Base-by-base conservation (phyloP, 2,797 vertebrate genomes). In the Capromys pilorides region DNA sequence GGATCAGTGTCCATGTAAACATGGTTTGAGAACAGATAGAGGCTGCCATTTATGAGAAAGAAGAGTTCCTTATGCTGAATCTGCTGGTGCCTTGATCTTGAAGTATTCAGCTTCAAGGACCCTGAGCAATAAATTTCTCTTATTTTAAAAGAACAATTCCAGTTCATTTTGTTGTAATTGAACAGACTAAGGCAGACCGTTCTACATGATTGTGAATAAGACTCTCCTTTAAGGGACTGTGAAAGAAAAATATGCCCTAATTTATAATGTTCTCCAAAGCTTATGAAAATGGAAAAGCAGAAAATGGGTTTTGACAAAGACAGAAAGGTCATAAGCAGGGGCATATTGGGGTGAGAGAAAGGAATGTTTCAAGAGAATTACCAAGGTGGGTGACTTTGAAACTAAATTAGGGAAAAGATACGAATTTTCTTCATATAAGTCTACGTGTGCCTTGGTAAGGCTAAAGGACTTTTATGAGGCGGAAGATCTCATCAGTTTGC, bases 401-500 rank as follows among this genome's bases (percentile, higher is more conserved):
- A 96, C 93, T 89, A 82, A 97, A 96, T 92, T 59, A 85, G 94
- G 94, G 96, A 95, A 77, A 64, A 92, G 78, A 9, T 31, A 81
- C 84, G 57, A 64, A 86, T 81, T 95, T 96, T 88, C 57, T 92
- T 87, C 67, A 85, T 96, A 86, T 0, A 89, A 82, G 54, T 73
- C 86, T 96, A 77, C 41, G 41, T 77, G 88, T 96, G 31, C 49
- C 97, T 97, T 97, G 84, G 78, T 96, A 69, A 61, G n/a, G 82
- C 90, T 95, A 85, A 71, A 92, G 2, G n/a, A 90, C 95, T 98
- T 96, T 98, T 98, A 95, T 14, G 28, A 97, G 91, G 96, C 95
- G 97, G 97, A 98, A 97, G 97, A 95, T 90, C 95, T 97, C 31
- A 36, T 96, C 97, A 97, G 71, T 91, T 97, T 97, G 64, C 86